Base-by-base conservation (phyloP, 2,113 vertebrate species). In the Brienomyrus longianalis region DNA sequence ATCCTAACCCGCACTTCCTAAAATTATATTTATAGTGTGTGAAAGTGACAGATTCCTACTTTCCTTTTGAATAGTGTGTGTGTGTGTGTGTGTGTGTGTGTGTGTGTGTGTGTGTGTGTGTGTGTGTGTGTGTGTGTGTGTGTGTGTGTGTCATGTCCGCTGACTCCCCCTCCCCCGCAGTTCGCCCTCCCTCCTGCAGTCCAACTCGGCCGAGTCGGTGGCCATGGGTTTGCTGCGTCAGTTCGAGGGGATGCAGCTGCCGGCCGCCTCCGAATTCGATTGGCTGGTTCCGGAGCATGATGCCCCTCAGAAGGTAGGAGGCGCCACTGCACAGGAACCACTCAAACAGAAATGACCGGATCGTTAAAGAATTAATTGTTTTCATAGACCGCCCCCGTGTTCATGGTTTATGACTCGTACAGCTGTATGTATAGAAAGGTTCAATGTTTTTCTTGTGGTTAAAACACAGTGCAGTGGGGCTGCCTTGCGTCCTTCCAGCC, bases 181-280 rank as follows among this genome's bases (percentile, higher is more conserved):
- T 89, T 97, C 96, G 87, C 96, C 97, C 35, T 96, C 96, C 90
- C 96, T 97, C 94, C 95, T 98, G 83, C 97, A 98, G 92, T 99
- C 98, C 10, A 99, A 98, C 90, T 99, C 98, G 0, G 98, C 98
- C 0, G 98, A 99, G 94, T 98, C 98, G 0, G 98, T 99, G 88
- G 98, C 98, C 89, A 99, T 99, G 98, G 98, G 98, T 86, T 95
- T 99, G 52, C 96, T 99, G 94, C 95, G 97, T 93, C 98, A 99
- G 93, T 99, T 99, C 91, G 98, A 99, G 89, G 98, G 98, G 88
- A 98, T 99, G 97, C 98, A 99, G 94, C 97, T 99, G 27, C 98
- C 98, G 0, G 98, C 98, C 0, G 98, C 98, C 85, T 99, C 98
- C 0, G 98, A 99, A 92, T 94, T 99, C 0, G 98, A 99, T 91